A percentile compares a stretch with the other conserved stretches of the same genome.
Evolutionary conservation across 1,140 invertebrate genomes (phyloP).

Genomic region (Bombus breviceps): DNA sequence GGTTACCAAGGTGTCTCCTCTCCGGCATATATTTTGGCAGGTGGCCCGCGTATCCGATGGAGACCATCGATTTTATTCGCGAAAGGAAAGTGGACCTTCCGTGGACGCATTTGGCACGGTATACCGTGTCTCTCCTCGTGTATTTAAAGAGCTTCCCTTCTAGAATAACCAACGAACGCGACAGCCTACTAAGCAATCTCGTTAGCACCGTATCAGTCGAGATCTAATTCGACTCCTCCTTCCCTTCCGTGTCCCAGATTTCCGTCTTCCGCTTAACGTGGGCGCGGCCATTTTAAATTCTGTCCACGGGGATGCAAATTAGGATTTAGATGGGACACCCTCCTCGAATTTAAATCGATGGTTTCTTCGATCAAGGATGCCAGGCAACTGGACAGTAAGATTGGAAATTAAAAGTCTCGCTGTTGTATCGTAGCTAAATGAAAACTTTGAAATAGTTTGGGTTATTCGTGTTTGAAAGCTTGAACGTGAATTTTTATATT

Average conservation of each 20-base stretch:
- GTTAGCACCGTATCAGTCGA: neutral
- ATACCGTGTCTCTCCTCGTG: neutral
- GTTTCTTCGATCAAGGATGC: neutral
- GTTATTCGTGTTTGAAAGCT: neutral
- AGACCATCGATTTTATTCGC: constrained; percentile 64
- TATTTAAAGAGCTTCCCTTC: constrained; percentile 6
- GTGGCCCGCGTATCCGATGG: constrained; percentile 54
- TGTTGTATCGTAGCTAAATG: no score
- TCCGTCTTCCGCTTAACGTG: neutral
- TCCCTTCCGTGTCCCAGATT: constrained; percentile 14
- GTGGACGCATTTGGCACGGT: constrained; percentile 34
- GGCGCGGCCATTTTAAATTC: constrained; percentile 50
- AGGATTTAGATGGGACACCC: neutral
- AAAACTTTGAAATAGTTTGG: neutral
- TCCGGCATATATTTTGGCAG: constrained; percentile 63
- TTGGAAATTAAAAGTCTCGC: neutral
- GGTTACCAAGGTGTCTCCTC: constrained; percentile 33
- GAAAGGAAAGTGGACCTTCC: constrained; percentile 58
- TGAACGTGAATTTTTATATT: neutral
- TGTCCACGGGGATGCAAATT: constrained; percentile 3
- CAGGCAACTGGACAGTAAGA: neutral
- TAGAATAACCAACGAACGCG: neutral
- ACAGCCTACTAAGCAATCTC: constrained; percentile 22
- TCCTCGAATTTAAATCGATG: neutral
- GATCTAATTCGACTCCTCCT: neutral